phyloP scores from a whole-genome alignment of 2,888 invertebrate genomes.

The Aradus depressus region DNA sequence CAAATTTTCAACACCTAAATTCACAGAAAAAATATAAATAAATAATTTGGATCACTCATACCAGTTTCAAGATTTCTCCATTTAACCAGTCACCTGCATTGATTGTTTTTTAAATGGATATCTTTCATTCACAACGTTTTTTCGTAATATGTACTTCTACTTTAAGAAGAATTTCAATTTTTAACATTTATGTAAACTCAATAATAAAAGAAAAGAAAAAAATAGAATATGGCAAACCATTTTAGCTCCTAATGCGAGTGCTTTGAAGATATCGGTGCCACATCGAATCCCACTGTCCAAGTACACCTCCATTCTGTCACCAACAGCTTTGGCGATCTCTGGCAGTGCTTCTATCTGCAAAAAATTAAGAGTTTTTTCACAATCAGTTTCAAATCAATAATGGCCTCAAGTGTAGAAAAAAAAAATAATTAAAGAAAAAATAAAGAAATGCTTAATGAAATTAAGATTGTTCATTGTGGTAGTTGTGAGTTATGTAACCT shows the following conservation, averaged over 20 bases:
- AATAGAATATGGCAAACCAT: constrained; percentile 46
- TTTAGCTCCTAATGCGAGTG: constrained; percentile 78
- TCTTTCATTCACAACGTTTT: no score
- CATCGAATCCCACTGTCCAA: constrained; percentile 76
- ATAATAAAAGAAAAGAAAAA: neutral
- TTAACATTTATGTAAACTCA: neutral
- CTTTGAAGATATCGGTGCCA: constrained; percentile 83
- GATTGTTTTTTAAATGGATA: no score
- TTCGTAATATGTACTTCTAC: neutral
- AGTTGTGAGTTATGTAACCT: no score
- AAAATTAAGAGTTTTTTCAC: no score
- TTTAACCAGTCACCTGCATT: no score
- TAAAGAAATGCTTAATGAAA: neutral
- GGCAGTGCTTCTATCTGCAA: constrained; percentile 67
- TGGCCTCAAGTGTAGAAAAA: neutral
- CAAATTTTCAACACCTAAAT: no score
- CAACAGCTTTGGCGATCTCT: constrained; percentile 63
- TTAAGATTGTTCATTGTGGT: no score
- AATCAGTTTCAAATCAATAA: neutral
- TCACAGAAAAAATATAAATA: no score
- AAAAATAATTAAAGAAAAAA: neutral
- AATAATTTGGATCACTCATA: no score
- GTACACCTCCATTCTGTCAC: constrained; percentile 61
- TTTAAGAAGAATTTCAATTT: neutral
- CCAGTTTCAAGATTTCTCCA: no score